These are phyloP conservation scores for Gymnocephalus cernua DNA, from an alignment of 2,113 vertebrate genomes.

Conservation along the genomic window DNA sequence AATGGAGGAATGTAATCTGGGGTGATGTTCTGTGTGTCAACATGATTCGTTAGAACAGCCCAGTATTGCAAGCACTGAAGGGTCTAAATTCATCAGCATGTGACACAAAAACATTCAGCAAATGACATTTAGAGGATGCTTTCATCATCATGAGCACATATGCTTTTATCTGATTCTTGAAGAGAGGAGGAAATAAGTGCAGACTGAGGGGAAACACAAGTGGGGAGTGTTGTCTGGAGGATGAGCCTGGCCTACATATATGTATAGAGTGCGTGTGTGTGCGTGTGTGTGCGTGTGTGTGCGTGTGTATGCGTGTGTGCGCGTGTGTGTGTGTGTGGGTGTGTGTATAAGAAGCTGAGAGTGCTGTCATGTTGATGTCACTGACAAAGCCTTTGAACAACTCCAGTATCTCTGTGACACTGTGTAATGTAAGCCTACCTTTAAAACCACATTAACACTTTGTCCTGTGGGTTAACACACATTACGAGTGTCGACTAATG, in stretches of 20 bases:
- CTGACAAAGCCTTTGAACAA: conserved; percentile 34
- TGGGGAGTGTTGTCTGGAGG: conserved; percentile 14
- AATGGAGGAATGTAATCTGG: conserved; percentile 28
- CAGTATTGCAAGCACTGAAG: not conserved
- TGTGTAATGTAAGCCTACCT: conserved; percentile 36
- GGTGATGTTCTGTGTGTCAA: conserved; percentile 31
- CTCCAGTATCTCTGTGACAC: conserved; percentile 33
- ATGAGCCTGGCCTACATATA: conserved; percentile 7
- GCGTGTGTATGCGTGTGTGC: conserved; percentile 4
- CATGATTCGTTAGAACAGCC: conserved; percentile 19
- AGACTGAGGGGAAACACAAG: conserved; percentile 18
- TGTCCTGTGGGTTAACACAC: conserved; percentile 7
- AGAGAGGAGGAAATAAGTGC: conserved; percentile 22
- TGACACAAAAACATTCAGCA: conserved; percentile 12
- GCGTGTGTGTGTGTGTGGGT: conserved; percentile 19
- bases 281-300: conserved; percentile 7
- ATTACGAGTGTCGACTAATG: not conserved
- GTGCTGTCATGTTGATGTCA: conserved; percentile 44
- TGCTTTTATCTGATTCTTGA: conserved; percentile 42
- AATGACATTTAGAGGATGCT: conserved; percentile 42
- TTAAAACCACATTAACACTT: conserved; percentile 53
- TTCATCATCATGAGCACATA: not conserved
- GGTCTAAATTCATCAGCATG: conserved; percentile 21
- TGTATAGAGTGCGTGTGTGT: conserved; percentile 4
- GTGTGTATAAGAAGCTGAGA: conserved; percentile 1